Evolutionary conservation across 2,797 vertebrate species (phyloP).

Genomic region (Argentina silus): DNA sequence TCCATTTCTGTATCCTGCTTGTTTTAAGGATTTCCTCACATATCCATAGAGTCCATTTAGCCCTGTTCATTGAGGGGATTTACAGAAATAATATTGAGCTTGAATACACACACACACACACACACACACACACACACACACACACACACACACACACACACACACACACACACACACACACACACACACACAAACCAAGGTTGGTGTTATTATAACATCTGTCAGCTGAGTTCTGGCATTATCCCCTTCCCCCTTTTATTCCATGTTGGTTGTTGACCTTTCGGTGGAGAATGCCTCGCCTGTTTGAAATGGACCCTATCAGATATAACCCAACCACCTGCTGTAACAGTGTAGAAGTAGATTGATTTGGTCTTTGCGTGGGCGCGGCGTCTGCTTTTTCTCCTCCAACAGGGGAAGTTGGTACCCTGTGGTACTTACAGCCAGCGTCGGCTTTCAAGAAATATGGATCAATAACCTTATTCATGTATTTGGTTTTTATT

Average conservation of each 20-base stretch:
- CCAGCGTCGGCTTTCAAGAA: not conserved
- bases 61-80: not conserved
- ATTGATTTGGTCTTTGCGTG: constrained; percentile 20
- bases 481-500: too few relatives aligned
- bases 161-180: not conserved
- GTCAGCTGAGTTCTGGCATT: not conserved
- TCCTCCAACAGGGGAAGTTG: not conserved
- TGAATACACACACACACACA: not conserved
- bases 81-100: not conserved
- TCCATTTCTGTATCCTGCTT: not conserved
- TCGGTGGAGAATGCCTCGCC: constrained; percentile 3
- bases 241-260: not conserved
- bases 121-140: constrained; percentile 3
- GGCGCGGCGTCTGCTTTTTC: not conserved
- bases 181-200: not conserved
- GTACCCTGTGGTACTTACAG: not conserved
- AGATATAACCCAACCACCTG: not conserved
- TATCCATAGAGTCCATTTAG: not conserved
- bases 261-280: constrained; percentile 12
- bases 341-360: constrained; percentile 3
- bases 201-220: not conserved
- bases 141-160: constrained; percentile 1
- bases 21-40: not conserved
- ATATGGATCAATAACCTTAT: not conserved
- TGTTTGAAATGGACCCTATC: constrained; percentile 12